Percentiles rank a stretch among this genome's conserved stretches.
These are phyloP conservation scores for Diarsia rubi DNA, from an alignment of 2,888 invertebrate species.

Conservation along the genomic window DNA sequence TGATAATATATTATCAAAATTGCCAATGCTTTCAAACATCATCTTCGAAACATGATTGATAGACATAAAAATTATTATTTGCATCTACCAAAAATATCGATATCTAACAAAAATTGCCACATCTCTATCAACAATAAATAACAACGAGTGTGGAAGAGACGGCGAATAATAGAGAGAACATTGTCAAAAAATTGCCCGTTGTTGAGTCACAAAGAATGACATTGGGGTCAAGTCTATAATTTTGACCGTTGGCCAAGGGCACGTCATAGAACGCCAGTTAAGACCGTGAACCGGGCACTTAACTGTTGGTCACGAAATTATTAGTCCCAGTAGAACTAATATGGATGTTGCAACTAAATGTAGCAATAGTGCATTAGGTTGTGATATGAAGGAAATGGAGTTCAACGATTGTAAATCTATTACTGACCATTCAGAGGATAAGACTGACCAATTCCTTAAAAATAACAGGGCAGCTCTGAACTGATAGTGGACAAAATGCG, in stretches of 20 bases:
- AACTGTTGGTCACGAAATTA: constrained; percentile 39
- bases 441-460: neutral
- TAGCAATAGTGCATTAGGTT: constrained; percentile 9
- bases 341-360: constrained; percentile 19
- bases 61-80: neutral
- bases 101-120: constrained; percentile 15
- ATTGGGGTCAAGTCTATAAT: constrained; percentile 61
- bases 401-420: neutral
- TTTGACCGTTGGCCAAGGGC: constrained; percentile 56
- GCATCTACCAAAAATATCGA: constrained; percentile 12
- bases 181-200: constrained; percentile 51
- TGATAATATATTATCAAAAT: constrained; percentile 18
- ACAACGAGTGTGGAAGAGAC: constrained; percentile 24
- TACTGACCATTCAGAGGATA: neutral
- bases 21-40: neutral
- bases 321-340: constrained; percentile 17
- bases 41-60: constrained; percentile 27
- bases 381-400: neutral
- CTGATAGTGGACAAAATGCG: neutral
- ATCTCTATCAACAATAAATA: constrained; percentile 32
- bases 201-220: constrained; percentile 54
- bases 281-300: constrained; percentile 40
- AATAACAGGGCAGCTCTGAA: neutral
- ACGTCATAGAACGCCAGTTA: constrained; percentile 16
- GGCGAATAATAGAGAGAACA: constrained; percentile 27